Base-by-base conservation (phyloP, 2,797 vertebrate species). In the Rhincodon typus region DNA sequence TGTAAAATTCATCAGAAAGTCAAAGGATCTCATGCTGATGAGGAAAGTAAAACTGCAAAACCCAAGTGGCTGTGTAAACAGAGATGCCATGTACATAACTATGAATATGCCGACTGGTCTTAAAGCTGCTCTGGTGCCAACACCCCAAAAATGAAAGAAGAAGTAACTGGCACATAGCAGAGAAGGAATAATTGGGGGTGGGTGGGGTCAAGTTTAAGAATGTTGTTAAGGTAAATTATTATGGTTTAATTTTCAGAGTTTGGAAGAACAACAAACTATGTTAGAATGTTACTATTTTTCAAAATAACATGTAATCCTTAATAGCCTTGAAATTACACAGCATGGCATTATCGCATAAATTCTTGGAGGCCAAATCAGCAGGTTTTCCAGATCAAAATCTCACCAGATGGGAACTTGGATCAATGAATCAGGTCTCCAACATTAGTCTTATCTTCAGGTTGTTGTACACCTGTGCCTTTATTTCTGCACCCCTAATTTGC, bases 311-410 rank as follows among this genome's bases (percentile, higher is more conserved):
- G 62, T 62, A 57, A 57, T 57, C 25, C 53, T 30, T 88, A 34
- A 90, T 62, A 62, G 87, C 87, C 50, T 90, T 53, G 30, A 90
- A 62, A 90, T 90, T 90, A 90, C 27, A 90, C 27, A 34, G 87
- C 6, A 53, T 4, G 34, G 30, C 34, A 34, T 90, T 90, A 62
- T 62, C 53, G 1, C 12, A 62, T 53, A 62, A 62, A 90, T 13
- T 57, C 27, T 34, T 30, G 23, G 5, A 62, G 87, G 87, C 87
- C 57, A 34, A n/a, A 30, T 90, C 53, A 90, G 53, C 87, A 6
- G 27, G 87, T 62, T 53, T 57, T 53, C 27, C 17, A 62, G 87
- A 90, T 90, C 53, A 57, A 53, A 90, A 90, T 90, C 87, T 90
- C 50, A 62, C 30, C 50, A 62, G 53, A 62, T 90, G 27, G 50